Base-by-base conservation (phyloP, 92 coral and sea anemone species). In the Siderastrea siderea region DNA sequence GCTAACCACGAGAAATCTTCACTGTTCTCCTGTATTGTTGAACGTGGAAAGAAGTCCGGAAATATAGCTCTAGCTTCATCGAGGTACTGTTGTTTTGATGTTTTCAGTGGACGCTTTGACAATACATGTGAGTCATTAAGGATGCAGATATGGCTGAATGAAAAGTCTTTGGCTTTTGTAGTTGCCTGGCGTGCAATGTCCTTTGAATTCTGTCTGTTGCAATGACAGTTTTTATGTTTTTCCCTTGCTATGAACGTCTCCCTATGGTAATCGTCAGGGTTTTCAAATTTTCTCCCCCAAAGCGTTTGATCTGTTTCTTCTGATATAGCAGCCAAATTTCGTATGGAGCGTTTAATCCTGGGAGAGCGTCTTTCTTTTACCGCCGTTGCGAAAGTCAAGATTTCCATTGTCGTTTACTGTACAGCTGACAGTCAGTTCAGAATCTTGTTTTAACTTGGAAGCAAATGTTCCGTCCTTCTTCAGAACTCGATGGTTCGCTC, bases 21-120 rank as follows among this genome's bases (percentile, higher is more conserved):
- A 58, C 47, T 58, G 19, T 11, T 57, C 4, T 71, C 77, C 1
- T 69, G 78, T n/a, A 11, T n/a, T 71, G 19, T 7, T 9, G 17
- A 62, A 55, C 64, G 77, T 13, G 78, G 86, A 82, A 82, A 82
- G 78, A 82, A 82, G 17, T 82, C 86, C 0, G 86, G 86, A 70
- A 82, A 82, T 10, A 82, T 48, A 73, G 9, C 55, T 58, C 50
- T 57, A 46, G 86, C 86, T 16, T 45, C 44, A 12, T 71, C 68
- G 6, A 52, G 6, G 50, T 52, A 52, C 14, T 80, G 44, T 11
- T 38, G 49, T 8, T 7, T 66, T 67, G 75, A 3, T 6, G 43
- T 38, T 67, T 59, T 63, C 43, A 48, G 71, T 48, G 11, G 74
- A 2, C 7, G 62, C 64, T 52, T 68, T 51, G 7, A 26, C 48